Conservation (phyloP, 2,888 invertebrate genomes). For the Aphodius sticticus region DNA sequence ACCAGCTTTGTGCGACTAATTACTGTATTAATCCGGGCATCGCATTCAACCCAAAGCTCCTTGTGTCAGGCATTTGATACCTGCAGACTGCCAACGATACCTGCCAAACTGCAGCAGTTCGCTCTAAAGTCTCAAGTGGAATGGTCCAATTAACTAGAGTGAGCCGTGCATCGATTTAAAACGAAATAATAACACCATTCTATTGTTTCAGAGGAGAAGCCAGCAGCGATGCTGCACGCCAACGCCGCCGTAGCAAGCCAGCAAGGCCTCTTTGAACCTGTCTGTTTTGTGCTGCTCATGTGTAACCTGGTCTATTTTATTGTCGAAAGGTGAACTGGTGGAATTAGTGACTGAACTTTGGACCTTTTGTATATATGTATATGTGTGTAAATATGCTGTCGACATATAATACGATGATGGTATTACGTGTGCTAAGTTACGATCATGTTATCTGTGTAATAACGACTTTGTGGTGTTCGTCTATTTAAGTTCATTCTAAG, state of each 20-base stretch:
- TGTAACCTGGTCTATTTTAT: background rate
- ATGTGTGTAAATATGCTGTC: conserved; percentile 18
- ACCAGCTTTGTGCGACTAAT: background rate
- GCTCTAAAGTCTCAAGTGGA: background rate
- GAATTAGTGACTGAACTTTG: background rate
- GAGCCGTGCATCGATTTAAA: background rate
- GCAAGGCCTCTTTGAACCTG: background rate
- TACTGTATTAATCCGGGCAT: background rate
- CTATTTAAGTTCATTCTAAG: conserved; percentile 1
- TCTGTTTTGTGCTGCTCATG: conserved; percentile 34
- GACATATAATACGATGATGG: conserved; percentile 8
- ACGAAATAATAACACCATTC: background rate
- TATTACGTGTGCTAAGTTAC: background rate
- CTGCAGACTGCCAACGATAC: background rate
- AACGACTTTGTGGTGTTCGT: background rate
- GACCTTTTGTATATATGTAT: conserved; percentile 21
- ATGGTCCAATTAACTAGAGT: background rate
- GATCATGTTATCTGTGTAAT: background rate
- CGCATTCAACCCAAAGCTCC: background rate
- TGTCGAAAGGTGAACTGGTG: conserved; percentile 21
- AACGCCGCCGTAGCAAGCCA: conserved; percentile 55
- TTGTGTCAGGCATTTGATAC: background rate
- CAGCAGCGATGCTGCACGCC: conserved; percentile 77
- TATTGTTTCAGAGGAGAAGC: conserved; percentile 69
- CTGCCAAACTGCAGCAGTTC: background rate